Evolutionary conservation across 2,888 invertebrate genomes (phyloP).

Genomic region (Dugesia japonica): DNA sequence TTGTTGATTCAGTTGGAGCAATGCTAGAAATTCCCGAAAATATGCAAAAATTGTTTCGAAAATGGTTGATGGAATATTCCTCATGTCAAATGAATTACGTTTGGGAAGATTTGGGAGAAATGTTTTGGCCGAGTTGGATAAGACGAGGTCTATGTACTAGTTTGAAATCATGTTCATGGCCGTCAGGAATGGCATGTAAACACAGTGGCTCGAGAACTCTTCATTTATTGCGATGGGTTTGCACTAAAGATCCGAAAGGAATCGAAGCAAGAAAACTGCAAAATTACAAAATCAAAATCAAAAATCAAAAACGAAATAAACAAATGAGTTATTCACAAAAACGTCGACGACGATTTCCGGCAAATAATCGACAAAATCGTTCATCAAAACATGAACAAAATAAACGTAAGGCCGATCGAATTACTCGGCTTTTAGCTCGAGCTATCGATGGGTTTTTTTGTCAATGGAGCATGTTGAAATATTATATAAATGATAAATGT

Average conservation of each 20-base stretch:
- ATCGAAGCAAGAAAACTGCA: not conserved
- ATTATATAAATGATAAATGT: constrained; percentile 32
- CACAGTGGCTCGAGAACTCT: constrained; percentile 39
- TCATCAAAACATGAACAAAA: not conserved
- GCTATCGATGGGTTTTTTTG: constrained; percentile 25
- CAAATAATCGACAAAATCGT: not conserved
- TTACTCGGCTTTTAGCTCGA: constrained; percentile 11
- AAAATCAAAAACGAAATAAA: not conserved
- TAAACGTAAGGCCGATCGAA: constrained; percentile 22
- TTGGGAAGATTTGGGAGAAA: constrained; percentile 43
- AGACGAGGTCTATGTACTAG: constrained; percentile 40
- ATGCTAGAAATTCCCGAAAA: constrained; percentile 17
- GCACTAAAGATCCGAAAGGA: constrained; percentile 35
- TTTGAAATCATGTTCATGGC: constrained; percentile 43
- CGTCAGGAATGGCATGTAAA: constrained; percentile 44
- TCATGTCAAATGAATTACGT: constrained; percentile 40
- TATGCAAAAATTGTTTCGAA: constrained; percentile 36
- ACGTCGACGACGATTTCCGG: not conserved
- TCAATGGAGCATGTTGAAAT: constrained; percentile 29
- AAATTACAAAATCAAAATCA: not conserved
- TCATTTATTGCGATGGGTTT: constrained; percentile 43
- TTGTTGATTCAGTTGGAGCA: constrained; percentile 14
- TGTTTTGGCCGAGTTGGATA: constrained; percentile 47
- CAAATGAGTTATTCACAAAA: not conserved
- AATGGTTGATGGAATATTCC: constrained; percentile 40